These are phyloP conservation scores for Drosophila subpulchrella DNA, from an alignment of 1,140 invertebrate species.

Conservation along the genomic window DNA sequence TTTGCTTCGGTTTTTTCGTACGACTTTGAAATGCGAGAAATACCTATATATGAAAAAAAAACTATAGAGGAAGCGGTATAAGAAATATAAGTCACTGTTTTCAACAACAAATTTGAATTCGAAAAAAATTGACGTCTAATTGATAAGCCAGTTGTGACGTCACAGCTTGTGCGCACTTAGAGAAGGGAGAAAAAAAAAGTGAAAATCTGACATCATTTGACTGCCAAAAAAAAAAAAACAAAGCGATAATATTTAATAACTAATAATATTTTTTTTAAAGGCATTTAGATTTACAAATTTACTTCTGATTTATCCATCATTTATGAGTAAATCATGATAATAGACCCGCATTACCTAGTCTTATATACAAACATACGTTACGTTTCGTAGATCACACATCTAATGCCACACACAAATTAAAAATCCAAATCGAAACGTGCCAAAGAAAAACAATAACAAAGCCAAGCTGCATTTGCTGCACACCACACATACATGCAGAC, in stretches of 20 bases:
- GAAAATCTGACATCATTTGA: not conserved
- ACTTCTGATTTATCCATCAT: not conserved
- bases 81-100: not conserved
- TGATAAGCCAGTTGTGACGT: conserved; percentile 7
- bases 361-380: conserved; percentile 6
- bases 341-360: conserved; percentile 16
- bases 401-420: conserved; percentile 24
- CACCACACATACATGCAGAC: not conserved
- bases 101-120: not conserved
- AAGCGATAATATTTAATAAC: not conserved
- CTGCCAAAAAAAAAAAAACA: not conserved
- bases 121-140: not conserved
- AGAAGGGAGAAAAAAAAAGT: not conserved
- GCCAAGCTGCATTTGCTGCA: conserved; percentile 40
- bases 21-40: conserved; percentile 15
- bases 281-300: not conserved
- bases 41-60: not conserved
- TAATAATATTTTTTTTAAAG: not conserved
- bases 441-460: conserved; percentile 57
- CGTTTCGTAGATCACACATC: conserved; percentile 21
- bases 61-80: not conserved
- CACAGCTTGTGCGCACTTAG: not conserved
- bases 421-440: conserved; percentile 59
- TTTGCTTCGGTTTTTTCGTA: conserved; percentile 10
- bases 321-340: not conserved